Percentiles rank a stretch among this genome's conserved stretches.
These are phyloP conservation scores for Leptoteleia sp. DNA, from an alignment of 1,140 invertebrate genomes.

Conservation along the genomic window DNA sequence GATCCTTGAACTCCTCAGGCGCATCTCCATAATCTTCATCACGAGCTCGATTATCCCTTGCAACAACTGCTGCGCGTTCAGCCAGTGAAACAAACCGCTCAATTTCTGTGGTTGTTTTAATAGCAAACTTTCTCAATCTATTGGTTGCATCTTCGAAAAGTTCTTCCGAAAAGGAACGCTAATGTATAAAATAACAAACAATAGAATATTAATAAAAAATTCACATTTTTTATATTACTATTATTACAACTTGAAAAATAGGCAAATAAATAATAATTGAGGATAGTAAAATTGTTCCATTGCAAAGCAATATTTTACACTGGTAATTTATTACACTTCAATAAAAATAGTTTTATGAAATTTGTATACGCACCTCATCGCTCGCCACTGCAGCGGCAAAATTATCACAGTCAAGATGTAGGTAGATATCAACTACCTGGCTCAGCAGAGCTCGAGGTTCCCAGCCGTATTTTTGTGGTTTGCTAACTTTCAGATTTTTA, in stretches of 20 bases:
- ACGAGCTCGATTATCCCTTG: constrained; percentile 90
- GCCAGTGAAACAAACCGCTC: constrained; percentile 91
- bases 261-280: no score
- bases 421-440: constrained; percentile 97
- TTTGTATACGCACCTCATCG: constrained; percentile 88
- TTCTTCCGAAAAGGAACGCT: constrained; percentile 96
- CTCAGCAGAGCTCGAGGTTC: constrained; percentile 94
- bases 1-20: constrained; percentile 98
- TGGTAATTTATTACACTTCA: no score
- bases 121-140: constrained; percentile 89
- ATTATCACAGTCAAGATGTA: constrained; percentile 95
- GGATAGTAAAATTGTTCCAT: no score
- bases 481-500: constrained; percentile 97
- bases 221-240: no score
- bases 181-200: constrained; percentile 22
- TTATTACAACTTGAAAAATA: no score
- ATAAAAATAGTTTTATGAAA: no score
- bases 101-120: constrained; percentile 92
- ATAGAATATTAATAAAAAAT: no score
- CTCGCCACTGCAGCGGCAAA: constrained; percentile 94
- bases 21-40: constrained; percentile 97
- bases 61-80: constrained; percentile 89
- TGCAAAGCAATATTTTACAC: no score
- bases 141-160: constrained; percentile 94
- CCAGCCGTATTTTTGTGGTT: constrained; percentile 98